phyloP scores from a whole-genome alignment of 2,113 vertebrate genomes.

The Coptodon rendalli region DNA sequence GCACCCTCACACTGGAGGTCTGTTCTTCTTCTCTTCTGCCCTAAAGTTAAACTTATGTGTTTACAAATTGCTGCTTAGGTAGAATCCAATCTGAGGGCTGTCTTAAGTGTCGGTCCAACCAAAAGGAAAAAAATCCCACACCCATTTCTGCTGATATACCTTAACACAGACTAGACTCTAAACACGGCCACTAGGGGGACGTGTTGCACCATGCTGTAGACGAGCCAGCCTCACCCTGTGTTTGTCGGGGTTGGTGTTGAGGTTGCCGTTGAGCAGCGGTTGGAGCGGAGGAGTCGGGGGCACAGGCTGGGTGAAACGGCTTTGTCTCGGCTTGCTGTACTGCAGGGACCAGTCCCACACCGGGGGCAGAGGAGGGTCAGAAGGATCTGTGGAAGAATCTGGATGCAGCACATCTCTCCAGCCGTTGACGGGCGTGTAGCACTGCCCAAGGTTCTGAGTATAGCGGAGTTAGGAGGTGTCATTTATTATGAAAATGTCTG shows the following conservation, averaged over 20 bases:
- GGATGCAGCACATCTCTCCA: conserved; percentile 60
- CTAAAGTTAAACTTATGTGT: not conserved
- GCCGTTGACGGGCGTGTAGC: conserved; percentile 75
- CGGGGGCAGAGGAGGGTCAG: conserved; percentile 45
- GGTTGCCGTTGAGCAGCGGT: conserved; percentile 63
- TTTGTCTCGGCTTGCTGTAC: conserved; percentile 72
- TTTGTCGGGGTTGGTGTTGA: conserved; percentile 49
- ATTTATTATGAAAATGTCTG: not conserved
- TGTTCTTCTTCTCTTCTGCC: not conserved
- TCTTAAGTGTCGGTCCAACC: not conserved
- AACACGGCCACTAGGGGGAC: conserved; percentile 4
- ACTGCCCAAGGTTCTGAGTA: conserved; percentile 73
- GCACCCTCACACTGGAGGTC: not conserved
- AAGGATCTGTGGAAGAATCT: conserved; percentile 40
- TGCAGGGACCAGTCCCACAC: conserved; percentile 90
- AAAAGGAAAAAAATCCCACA: not conserved
- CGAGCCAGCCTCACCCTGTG: conserved; percentile 62
- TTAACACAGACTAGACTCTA: not conserved
- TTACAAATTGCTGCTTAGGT: not conserved
- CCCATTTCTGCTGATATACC: not conserved
- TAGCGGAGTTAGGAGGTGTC: not conserved
- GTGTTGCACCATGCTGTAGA: not conserved
- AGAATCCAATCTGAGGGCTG: not conserved
- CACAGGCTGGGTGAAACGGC: conserved; percentile 75
- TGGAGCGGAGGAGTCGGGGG: not conserved